phyloP scores from a whole-genome alignment of 2,797 vertebrate species.

The Erethizon dorsatum region DNA sequence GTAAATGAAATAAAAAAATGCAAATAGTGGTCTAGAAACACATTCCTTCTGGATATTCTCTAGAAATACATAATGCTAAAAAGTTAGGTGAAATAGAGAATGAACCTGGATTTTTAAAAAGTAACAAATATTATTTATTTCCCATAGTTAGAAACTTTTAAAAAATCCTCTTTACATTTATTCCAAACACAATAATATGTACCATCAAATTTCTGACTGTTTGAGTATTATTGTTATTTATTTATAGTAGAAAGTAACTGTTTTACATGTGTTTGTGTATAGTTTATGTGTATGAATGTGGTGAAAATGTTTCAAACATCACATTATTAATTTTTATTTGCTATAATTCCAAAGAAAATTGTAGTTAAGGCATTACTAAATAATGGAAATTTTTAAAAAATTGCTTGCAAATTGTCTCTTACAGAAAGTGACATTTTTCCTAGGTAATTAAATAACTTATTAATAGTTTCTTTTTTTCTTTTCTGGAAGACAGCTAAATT shows the following conservation, averaged over 20 bases:
- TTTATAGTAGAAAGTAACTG: not conserved
- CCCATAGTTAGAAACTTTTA: not conserved
- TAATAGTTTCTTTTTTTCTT: not conserved
- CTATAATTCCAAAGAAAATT: not conserved
- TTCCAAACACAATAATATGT: not conserved
- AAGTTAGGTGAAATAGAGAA: not conserved
- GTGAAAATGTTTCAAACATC: not conserved
- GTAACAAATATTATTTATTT: not conserved
- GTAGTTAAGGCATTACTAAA: not conserved
- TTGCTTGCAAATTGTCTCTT: not conserved
- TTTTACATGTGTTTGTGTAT: not conserved
- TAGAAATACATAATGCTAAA: not conserved
- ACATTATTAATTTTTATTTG: not conserved
- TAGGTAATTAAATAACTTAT: not conserved
- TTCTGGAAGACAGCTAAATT: not conserved
- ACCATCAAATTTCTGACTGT: not conserved
- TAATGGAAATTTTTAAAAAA: slow-evolving; percentile 8
- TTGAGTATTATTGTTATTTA: slow-evolving; percentile 9
- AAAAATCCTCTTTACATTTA: not conserved
- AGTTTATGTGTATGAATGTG: not conserved
- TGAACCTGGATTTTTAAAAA: not conserved
- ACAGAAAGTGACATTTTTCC: not conserved
- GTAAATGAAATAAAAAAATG: not conserved
- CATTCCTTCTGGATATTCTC: not conserved
- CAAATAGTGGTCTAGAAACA: not conserved